A percentile compares a stretch with the other conserved stretches of the same genome.
These are phyloP conservation scores for Drosophila pandora DNA, from an alignment of 1,140 invertebrate species.

Conservation along the genomic window DNA sequence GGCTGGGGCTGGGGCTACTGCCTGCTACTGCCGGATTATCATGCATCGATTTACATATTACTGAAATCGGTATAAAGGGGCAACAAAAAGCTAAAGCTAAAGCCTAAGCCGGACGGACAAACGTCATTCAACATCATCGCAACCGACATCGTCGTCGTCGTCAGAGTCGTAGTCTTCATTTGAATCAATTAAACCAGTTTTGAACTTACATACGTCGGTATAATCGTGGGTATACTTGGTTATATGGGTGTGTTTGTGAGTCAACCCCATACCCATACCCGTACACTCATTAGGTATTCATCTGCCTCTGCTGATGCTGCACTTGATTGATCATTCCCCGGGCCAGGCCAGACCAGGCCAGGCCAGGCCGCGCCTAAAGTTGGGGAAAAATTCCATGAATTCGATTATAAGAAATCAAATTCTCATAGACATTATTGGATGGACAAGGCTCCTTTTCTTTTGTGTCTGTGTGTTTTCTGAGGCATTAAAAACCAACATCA, in stretches of 20 bases:
- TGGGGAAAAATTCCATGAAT: constrained; percentile 75
- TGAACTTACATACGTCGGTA: constrained; percentile 20
- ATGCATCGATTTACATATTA: constrained; percentile 71
- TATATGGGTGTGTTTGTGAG: constrained; percentile 45
- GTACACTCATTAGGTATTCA: constrained; percentile 57
- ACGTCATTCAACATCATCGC: constrained; percentile 54
- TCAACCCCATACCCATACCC: constrained; percentile 46
- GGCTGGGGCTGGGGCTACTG: constrained; percentile 35
- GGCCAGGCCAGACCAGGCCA: constrained; percentile 42
- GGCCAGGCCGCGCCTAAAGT: constrained; percentile 66
- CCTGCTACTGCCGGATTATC: constrained; percentile 28
- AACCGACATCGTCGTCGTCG: constrained; percentile 46
- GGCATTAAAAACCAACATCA: constrained; percentile 49
- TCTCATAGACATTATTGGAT: constrained; percentile 58
- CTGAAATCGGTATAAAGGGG: constrained; percentile 49
- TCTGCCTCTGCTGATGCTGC: constrained; percentile 55
- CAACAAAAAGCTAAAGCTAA: constrained; percentile 38
- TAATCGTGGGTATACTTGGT: constrained; percentile 17
- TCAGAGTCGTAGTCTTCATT: constrained; percentile 66
- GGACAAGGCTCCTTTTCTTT: constrained; percentile 22
- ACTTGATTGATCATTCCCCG: constrained; percentile 75
- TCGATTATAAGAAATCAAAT: constrained; percentile 69
- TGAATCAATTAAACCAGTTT: constrained; percentile 77
- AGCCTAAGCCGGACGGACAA: constrained; percentile 55
- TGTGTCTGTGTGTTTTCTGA: background rate